Evolutionary conservation across 2,888 invertebrate species (phyloP), one percentile per base, ranked within the genome.

Genomic region (Cotesia congregata): DNA sequence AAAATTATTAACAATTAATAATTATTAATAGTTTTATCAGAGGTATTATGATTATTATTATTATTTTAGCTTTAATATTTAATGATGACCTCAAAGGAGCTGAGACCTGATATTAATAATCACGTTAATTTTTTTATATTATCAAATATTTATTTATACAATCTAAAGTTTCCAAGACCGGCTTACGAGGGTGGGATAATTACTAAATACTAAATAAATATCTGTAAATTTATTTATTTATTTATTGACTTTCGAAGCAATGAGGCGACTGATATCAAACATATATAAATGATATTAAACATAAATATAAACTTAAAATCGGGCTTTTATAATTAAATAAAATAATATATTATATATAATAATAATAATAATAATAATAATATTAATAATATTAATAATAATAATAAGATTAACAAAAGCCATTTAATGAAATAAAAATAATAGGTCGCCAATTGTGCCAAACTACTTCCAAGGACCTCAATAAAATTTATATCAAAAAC

Each of bases 391-490:
- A 38, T 9, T 1, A 50, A 50, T 3, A 59, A 12, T 12, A 60
- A 50, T 12, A 74, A 0, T n/a, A 60, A 40, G 15, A 40, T 9
- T 41, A 65, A 65, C 15, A 64, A 17, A 72, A 65, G 30, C 39
- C 50, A 50, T 50, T 50, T 75, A n/a, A 67, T n/a, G 9, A 12
- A 72, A 41, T 17, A 67, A 39, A 60, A 40, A 12, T 50, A 40
- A 76, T 20, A 17, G 65, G 73, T 74, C 77, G 77, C 65, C 73
- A 77, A 70, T 77, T 77, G 77, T 77, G 77, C 77, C 77, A 77
- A 77, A 77, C 59, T 73, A 64, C 65, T 70, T 70, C 70, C 50
- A 70, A 70, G 73, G 73, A 77, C 70, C 65, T 77, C 73, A 70
- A 67, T 7, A 74, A 50, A 50, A 69, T 64, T 38, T 12, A 38